These are phyloP conservation scores for Tetrax tetrax DNA, from an alignment of 2,113 vertebrate species.

Conservation along the genomic window DNA sequence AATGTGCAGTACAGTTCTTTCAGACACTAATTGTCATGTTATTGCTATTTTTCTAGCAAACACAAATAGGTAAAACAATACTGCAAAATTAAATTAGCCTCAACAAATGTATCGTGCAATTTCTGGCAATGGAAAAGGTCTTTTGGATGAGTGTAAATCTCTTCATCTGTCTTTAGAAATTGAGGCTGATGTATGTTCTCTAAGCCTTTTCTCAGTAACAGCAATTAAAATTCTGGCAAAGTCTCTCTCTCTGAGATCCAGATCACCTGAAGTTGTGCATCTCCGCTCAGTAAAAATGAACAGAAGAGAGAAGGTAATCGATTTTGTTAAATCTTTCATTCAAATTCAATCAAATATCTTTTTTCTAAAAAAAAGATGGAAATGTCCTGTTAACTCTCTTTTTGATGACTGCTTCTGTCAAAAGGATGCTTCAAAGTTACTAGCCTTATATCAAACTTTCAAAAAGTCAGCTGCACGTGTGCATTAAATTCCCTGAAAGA, in stretches of 20 bases:
- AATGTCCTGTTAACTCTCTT: background rate
- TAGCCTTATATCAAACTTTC: background rate
- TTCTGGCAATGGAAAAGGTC: background rate
- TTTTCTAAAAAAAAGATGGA: background rate
- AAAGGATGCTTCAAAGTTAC: background rate
- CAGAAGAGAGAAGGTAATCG: background rate
- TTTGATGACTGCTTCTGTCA: background rate
- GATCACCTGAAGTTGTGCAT: background rate
- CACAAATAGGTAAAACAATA: background rate
- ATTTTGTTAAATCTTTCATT: background rate
- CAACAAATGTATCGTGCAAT: background rate
- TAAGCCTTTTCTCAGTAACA: background rate
- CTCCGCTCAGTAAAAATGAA: background rate
- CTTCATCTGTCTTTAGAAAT: background rate
- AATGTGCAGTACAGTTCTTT: background rate
- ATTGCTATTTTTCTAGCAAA: background rate
- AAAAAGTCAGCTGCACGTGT: background rate
- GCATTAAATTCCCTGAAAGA: background rate
- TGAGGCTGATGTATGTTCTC: background rate
- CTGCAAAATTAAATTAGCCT: background rate
- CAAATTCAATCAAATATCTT: background rate
- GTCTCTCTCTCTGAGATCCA: background rate
- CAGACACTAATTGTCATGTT: background rate
- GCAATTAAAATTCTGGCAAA: background rate
- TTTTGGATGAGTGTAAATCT: background rate